Conservation (phyloP, 2,113 vertebrate species). For the Neolamprologus sp. region DNA sequence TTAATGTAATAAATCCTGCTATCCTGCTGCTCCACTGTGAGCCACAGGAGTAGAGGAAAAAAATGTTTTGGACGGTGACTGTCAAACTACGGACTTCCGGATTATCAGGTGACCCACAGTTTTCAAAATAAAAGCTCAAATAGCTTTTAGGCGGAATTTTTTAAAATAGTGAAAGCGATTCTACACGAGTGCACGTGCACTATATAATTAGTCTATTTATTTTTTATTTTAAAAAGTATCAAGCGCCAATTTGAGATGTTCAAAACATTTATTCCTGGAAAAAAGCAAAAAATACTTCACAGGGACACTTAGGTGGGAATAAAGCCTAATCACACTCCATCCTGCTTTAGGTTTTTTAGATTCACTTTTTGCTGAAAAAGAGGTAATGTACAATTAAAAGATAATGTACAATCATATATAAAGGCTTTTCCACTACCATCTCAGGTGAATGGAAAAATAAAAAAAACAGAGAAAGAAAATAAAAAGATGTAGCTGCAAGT, state of each 20-base stretch:
- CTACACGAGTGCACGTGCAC: not conserved
- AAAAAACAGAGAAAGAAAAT: not conserved
- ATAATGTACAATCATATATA: not conserved
- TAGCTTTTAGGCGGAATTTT: not conserved
- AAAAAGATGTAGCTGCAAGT: not conserved
- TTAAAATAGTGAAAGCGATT: not conserved
- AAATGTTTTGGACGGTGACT: not conserved
- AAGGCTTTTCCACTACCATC: not conserved
- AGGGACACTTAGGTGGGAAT: not conserved
- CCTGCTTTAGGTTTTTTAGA: not conserved
- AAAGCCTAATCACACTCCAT: not conserved
- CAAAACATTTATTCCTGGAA: not conserved
- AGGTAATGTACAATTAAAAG: not conserved
- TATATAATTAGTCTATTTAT: not conserved
- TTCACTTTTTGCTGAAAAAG: not conserved
- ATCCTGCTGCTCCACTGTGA: not conserved
- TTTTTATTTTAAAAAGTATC: not conserved
- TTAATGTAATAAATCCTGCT: accelerated
- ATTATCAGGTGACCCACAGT: not conserved
- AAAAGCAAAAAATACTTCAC: not conserved
- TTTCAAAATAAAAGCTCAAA: slow-evolving; percentile 38
- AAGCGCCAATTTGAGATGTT: not conserved
- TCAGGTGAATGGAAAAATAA: not conserved
- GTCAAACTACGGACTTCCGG: slow-evolving; percentile 18
- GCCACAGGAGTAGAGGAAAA: not conserved